phyloP scores from a whole-genome alignment of 2,888 invertebrate genomes.

The Scrobipalpa atriplicella region DNA sequence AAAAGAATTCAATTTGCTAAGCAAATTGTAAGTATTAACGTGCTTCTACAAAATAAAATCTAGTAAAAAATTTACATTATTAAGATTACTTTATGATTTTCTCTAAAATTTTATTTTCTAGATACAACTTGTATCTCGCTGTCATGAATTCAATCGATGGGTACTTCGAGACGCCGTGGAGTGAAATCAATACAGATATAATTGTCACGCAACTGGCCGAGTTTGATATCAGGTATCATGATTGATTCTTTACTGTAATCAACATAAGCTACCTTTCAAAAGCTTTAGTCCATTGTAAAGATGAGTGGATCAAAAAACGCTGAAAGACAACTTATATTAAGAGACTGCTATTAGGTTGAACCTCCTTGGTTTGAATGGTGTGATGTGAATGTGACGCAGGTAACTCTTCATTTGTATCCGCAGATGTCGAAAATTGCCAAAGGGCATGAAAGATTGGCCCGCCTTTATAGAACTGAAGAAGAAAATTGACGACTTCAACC shows the following conservation, averaged over 20 bases:
- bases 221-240: slow-evolving; percentile 88
- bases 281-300: no score
- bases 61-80: background rate
- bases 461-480: slow-evolving; percentile 92
- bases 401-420: slow-evolving; percentile 2
- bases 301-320: no score
- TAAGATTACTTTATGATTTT: background rate
- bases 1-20: slow-evolving; percentile 92
- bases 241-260: background rate
- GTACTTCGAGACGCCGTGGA: slow-evolving; percentile 93
- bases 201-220: slow-evolving; percentile 91
- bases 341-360: background rate
- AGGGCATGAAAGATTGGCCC: slow-evolving; percentile 94
- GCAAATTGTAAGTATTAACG: slow-evolving; percentile 86
- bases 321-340: background rate
- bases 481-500: slow-evolving; percentile 95
- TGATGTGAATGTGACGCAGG: background rate
- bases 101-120: slow-evolving; percentile 43
- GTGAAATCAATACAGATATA: slow-evolving; percentile 90
- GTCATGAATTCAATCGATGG: slow-evolving; percentile 94
- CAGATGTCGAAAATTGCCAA: slow-evolving; percentile 92
- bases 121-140: slow-evolving; percentile 86
- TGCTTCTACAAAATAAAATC: background rate
- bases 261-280: no score
- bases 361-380: no score